Evolutionary conservation across 2,888 invertebrate species (phyloP).

Genomic region (Sinotaia quadrata): DNA sequence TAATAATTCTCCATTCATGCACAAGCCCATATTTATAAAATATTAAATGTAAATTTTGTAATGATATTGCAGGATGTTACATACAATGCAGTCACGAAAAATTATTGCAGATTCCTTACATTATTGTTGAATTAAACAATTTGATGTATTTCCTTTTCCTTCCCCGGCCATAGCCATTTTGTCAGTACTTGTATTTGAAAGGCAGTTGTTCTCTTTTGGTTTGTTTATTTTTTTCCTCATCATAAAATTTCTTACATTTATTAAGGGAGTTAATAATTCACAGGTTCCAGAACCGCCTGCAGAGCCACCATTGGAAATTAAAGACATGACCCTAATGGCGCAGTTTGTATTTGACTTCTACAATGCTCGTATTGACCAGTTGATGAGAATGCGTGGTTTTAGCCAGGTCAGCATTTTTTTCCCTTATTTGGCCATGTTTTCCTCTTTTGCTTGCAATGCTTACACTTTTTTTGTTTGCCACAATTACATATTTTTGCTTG

Average conservation of each 20-base stretch:
- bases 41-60: too few species aligned
- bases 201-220: not conserved
- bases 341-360: conserved; percentile 95
- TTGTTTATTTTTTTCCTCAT: not conserved
- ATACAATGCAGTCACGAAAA: too few species aligned
- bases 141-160: too few species aligned
- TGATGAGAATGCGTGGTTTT: conserved; percentile 56
- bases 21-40: too few species aligned
- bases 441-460: not conserved
- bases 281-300: conserved; percentile 52
- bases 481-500: too few species aligned
- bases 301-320: conserved; percentile 77
- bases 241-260: not conserved
- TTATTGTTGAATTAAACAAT: too few species aligned
- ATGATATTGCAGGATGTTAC: too few species aligned
- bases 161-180: too few species aligned
- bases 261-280: conserved; percentile 9
- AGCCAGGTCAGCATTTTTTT: conserved; percentile 43
- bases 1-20: too few species aligned
- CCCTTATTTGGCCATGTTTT: not conserved
- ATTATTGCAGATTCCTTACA: too few species aligned
- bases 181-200: too few species aligned
- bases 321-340: conserved; percentile 95
- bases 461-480: too few species aligned
- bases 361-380: conserved; percentile 59